Evolutionary conservation across 2,113 vertebrate species (phyloP).

Genomic region (Polypterus bichir): DNA sequence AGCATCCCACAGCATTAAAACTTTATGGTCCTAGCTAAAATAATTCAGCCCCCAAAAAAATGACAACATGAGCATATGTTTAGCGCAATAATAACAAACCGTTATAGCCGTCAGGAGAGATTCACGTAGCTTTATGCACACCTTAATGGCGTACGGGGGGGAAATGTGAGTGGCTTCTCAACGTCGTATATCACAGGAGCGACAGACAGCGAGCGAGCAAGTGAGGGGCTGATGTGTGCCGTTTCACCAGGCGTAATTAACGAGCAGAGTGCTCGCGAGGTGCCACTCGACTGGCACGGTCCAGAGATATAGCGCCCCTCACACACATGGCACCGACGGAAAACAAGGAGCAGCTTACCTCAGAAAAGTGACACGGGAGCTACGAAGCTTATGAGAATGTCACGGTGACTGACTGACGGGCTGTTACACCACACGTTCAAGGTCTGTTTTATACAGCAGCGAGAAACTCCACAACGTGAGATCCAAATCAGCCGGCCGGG

Average conservation of each 20-base stretch:
- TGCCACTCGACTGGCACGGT: slow-evolving; percentile 37
- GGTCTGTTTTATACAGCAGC: too few relatives aligned
- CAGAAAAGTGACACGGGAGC: too few relatives aligned
- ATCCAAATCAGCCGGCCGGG: too few relatives aligned
- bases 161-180: slow-evolving; percentile 69
- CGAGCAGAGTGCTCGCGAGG: slow-evolving; percentile 59
- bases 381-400: too few relatives aligned
- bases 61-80: slow-evolving; percentile 79
- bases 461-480: too few relatives aligned
- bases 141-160: slow-evolving; percentile 73
- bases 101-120: slow-evolving; percentile 86
- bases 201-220: slow-evolving; percentile 56
- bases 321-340: too few relatives aligned
- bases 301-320: too few relatives aligned
- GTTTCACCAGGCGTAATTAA: slow-evolving; percentile 81
- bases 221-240: slow-evolving; percentile 75
- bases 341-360: too few relatives aligned
- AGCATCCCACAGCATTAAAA: slow-evolving; percentile 80
- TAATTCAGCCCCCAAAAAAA: slow-evolving; percentile 60
- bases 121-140: slow-evolving; percentile 74
- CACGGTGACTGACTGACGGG: too few relatives aligned
- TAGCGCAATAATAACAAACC: slow-evolving; percentile 84
- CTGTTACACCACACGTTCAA: too few relatives aligned
- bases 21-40: slow-evolving; percentile 80
- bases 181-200: slow-evolving; percentile 75